A percentile compares a stretch with the other conserved stretches of the same genome.
Evolutionary conservation across 2,888 invertebrate genomes (phyloP).

Genomic region (Trachelus stipa): DNA sequence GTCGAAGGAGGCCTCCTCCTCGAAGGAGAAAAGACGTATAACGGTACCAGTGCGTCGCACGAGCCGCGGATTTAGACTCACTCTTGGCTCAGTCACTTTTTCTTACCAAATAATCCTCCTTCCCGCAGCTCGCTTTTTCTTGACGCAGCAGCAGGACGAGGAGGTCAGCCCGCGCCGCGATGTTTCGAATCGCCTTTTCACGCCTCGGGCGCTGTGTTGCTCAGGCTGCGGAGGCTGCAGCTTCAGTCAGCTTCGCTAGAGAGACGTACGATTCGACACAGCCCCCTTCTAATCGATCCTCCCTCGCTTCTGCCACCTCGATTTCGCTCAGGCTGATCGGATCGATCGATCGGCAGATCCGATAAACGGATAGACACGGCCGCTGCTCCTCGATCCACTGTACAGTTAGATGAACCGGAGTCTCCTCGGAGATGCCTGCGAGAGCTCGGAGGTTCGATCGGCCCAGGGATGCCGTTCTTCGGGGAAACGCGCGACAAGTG

Average conservation of each 20-base stretch:
- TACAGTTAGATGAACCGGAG: background rate
- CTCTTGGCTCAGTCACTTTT: conserved; percentile 34
- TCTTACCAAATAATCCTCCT: conserved; percentile 32
- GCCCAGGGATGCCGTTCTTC: background rate
- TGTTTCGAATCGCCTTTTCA: conserved; percentile 44
- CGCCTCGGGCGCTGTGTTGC: conserved; percentile 21
- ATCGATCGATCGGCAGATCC: background rate
- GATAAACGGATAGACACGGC: background rate
- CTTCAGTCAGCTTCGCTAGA: background rate
- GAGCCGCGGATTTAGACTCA: conserved; percentile 53
- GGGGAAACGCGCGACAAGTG: background rate
- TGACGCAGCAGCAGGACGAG: conserved; percentile 17
- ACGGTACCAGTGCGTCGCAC: conserved; percentile 49
- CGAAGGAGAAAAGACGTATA: conserved; percentile 19
- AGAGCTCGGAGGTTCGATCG: background rate
- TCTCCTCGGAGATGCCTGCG: background rate
- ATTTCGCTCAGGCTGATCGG: background rate
- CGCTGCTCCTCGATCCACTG: background rate
- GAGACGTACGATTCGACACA: background rate
- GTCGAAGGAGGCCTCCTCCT: background rate
- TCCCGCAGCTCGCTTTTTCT: conserved; percentile 21
- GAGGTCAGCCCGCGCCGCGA: conserved; percentile 30
- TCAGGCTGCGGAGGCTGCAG: background rate
- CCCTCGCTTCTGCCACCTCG: background rate
- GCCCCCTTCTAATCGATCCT: background rate